Conservation (phyloP, 2,797 vertebrate species). For the Simalia tracyae region DNA sequence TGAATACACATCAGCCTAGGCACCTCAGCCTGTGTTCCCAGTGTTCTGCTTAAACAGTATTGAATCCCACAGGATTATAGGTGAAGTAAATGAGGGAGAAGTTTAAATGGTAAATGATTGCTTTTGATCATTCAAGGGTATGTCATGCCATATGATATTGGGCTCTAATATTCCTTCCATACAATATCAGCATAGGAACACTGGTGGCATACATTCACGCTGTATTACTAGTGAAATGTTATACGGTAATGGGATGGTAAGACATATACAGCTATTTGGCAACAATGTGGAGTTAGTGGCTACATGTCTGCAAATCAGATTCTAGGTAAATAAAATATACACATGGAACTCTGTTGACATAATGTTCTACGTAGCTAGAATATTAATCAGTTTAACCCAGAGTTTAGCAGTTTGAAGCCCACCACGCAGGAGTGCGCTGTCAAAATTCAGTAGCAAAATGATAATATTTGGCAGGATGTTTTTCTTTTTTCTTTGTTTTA, state of each 20-base stretch:
- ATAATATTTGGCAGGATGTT: background rate
- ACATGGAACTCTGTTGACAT: background rate
- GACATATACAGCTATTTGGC: background rate
- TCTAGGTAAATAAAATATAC: background rate
- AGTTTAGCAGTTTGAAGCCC: background rate
- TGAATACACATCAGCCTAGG: background rate
- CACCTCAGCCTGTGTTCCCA: background rate
- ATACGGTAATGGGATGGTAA: background rate
- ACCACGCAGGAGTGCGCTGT: background rate
- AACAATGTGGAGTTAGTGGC: background rate
- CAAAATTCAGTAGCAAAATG: background rate
- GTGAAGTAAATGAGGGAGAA: background rate
- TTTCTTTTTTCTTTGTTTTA: background rate
- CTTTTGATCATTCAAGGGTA: background rate
- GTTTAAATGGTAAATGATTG: background rate
- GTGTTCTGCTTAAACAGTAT: background rate
- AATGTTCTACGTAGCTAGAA: background rate
- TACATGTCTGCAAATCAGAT: background rate
- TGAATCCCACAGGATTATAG: background rate
- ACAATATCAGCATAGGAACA: background rate
- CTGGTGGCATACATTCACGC: background rate
- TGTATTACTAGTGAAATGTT: background rate
- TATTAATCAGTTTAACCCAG: background rate
- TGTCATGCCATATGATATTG: background rate
- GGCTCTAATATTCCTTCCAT: too few relatives aligned